Percentiles rank a stretch among this genome's conserved stretches.
phyloP scores from a whole-genome alignment of 1,140 invertebrate genomes.

The Ceratoteleas bidentatus region DNA sequence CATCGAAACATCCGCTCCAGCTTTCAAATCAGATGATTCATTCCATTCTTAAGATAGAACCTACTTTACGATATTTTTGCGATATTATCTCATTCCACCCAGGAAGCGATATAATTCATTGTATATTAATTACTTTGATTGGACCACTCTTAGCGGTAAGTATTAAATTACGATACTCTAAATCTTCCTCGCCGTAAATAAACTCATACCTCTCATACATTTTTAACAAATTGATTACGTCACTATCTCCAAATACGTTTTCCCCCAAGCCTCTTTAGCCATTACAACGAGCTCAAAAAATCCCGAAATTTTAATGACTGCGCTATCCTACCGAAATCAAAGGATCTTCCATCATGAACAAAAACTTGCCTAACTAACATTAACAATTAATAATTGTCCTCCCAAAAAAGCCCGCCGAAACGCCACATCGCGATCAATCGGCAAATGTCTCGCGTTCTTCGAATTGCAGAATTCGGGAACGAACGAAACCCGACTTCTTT shows the following conservation, averaged over 20 bases:
- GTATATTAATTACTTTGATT: not conserved
- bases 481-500: conserved; percentile 8
- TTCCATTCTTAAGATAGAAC: not conserved
- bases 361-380: not conserved
- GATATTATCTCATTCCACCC: not conserved
- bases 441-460: conserved; percentile 30
- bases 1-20: not conserved
- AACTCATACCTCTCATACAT: not conserved
- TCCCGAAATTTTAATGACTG: not conserved
- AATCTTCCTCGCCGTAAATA: not conserved
- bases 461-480: conserved; percentile 29
- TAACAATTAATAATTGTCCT: conserved; percentile 39
- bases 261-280: no score
- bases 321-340: not conserved
- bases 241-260: not conserved
- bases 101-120: not conserved
- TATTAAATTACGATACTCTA: not conserved
- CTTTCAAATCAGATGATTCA: not conserved
- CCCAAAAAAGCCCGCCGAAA: conserved; percentile 6
- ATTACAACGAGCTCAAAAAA: no score
- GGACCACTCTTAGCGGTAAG: not conserved
- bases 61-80: not conserved
- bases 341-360: not conserved
- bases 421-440: conserved; percentile 12
- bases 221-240: not conserved